Evolutionary conservation across 2,888 invertebrate species (phyloP), one percentile per base, ranked within the genome.

Genomic region (Sphecodes monilicornis): DNA sequence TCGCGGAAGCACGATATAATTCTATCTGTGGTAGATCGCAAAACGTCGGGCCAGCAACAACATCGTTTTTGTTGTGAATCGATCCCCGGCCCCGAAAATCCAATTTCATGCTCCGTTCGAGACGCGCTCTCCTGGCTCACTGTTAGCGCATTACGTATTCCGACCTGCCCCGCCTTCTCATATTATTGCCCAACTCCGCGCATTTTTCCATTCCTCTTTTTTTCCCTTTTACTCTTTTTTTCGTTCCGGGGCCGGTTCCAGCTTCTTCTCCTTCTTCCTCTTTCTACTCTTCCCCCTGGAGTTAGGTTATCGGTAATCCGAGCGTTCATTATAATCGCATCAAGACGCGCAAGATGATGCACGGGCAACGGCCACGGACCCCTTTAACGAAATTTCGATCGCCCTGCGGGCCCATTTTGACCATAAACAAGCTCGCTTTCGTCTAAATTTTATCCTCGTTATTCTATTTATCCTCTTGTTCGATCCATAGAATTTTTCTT

Each of bases 291-390:
- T 54, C n/a, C n/a, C 78, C 87, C 73, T n/a, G 83, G 85, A 79
- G 87, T 87, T 88, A 82, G 90, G 86, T 87, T 90, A 92, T 92
- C 91, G 92, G 93, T 93, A 93, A 94, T 90, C 92, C 90, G 91
- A 93, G 92, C 92, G 91, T 92, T 93, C 92, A 94, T 94, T 94
- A 94, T 94, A 94, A 94, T 93, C 94, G 93, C 93, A 94, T 94
- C 94, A 94, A 91, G 91, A 87, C 87, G 82, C 85, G 86, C 82
- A 90, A 86, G 83, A 84, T 81, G 88, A 80, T 86, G 83, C 64
- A 64, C 83, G 68, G 89, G 82, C 90, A 91, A 85, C 87, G 89
- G 92, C 92, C 92, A 93, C 91, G 92, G 91, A 93, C 93, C 93
- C 93, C 93, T 93, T 39, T 92, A 91, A 88, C 92, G 93, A 93